Evolutionary conservation across 64 coral and sea anemone genomes (phyloP), one percentile per base, ranked within the genome.

Genomic region (Trachythela sp.): DNA sequence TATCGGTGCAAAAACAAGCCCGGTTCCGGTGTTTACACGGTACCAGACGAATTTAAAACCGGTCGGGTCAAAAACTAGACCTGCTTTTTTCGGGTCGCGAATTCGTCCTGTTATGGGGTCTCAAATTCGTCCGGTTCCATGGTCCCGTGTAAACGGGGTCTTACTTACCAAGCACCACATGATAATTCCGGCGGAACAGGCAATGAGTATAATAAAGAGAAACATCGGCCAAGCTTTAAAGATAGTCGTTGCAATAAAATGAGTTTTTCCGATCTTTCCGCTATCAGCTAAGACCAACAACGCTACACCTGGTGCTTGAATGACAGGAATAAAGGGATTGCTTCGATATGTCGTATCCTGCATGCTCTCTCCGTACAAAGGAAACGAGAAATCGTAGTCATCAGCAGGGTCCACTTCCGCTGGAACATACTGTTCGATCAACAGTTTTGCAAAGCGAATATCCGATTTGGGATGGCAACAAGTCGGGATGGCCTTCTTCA

Each of bases 91-190:
- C n/a, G n/a, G n/a, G n/a, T n/a, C n/a, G n/a, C n/a, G n/a, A n/a
- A n/a, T n/a, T n/a, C n/a, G n/a, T n/a, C n/a, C n/a, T n/a, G n/a
- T n/a, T n/a, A n/a, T n/a, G n/a, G n/a, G n/a, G n/a, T n/a, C n/a
- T n/a, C n/a, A n/a, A n/a, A n/a, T n/a, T n/a, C n/a, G n/a, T n/a
- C n/a, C n/a, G n/a, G n/a, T n/a, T n/a, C n/a, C n/a, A n/a, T n/a
- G n/a, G n/a, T n/a, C n/a, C n/a, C n/a, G n/a, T n/a, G n/a, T n/a
- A n/a, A n/a, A n/a, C n/a, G n/a, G n/a, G n/a, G n/a, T n/a, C n/a
- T n/a, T n/a, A 89, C 95, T 94, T 89, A 98, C 95, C 86, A 98
- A 80, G 48, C 94, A 98, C 95, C 95, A 98, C 76, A 98, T 83
- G 15, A 98, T 89, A 71, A 98, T 98, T 17, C 95, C 95, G n/a